Evolutionary conservation across 2,113 vertebrate species (phyloP).

Genomic region (Paratilapia polleni): DNA sequence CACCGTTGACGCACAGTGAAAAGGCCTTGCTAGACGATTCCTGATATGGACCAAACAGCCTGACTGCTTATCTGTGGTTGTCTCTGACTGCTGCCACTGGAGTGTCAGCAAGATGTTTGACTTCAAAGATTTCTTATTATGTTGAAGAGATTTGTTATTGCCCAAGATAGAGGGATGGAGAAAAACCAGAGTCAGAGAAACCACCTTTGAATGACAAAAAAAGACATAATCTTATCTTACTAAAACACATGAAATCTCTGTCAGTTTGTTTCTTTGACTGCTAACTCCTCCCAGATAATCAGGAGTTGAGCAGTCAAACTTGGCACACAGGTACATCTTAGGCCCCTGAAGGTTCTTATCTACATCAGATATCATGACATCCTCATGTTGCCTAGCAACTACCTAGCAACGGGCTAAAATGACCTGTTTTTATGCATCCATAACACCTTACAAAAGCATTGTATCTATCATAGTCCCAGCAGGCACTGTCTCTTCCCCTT

Average conservation of each 20-base stretch:
- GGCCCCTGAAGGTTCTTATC: neutral
- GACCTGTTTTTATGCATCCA: neutral
- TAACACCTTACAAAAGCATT: no score
- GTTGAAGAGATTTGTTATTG: neutral
- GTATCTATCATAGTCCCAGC: neutral
- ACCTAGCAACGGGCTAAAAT: neutral
- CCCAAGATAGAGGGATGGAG: neutral
- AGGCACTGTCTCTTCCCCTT: neutral
- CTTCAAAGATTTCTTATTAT: conserved; percentile 5
- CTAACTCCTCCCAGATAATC: neutral
- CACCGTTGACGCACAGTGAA: conserved; percentile 27
- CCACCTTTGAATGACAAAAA: neutral
- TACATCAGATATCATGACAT: neutral
- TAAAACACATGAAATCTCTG: neutral
- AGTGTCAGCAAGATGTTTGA: conserved; percentile 9
- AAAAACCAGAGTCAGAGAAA: neutral
- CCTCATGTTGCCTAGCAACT: neutral
- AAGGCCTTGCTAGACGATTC: conserved; percentile 18
- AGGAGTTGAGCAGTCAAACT: neutral
- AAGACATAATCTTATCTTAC: neutral
- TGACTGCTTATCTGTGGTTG: conserved; percentile 32
- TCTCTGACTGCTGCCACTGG: neutral
- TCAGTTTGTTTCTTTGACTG: neutral
- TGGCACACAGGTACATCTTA: neutral
- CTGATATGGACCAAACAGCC: conserved; percentile 44